Conservation (phyloP, 2,113 vertebrate species). For the Regulus satrapa region DNA sequence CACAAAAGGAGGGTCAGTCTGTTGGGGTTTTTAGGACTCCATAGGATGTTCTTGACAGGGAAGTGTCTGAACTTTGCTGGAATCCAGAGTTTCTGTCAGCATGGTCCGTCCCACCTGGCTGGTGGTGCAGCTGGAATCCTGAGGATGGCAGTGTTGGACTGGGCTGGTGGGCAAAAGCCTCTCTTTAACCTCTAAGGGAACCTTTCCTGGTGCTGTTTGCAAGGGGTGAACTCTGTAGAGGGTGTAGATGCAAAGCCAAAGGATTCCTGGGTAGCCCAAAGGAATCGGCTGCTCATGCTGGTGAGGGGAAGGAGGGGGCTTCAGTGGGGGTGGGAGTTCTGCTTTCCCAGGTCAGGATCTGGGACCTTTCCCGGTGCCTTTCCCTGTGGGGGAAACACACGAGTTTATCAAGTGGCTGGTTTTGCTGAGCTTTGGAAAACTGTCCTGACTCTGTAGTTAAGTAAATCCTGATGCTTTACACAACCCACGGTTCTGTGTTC, state of each 20-base stretch:
- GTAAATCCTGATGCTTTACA: not conserved
- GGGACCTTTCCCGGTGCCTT: not conserved
- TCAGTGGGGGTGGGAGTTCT: not conserved
- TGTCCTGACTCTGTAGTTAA: not conserved
- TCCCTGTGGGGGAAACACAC: not conserved
- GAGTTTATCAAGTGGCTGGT: not conserved
- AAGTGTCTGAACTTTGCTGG: not conserved
- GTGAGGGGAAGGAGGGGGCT: not conserved
- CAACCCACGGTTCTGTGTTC: not conserved
- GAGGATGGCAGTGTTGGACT: conserved; percentile 14
- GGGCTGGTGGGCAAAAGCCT: not conserved
- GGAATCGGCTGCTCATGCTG: not conserved
- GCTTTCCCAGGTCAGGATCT: rapidly evolving
- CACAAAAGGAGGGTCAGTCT: not conserved
- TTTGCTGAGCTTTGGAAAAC: not conserved
- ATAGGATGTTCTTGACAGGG: not conserved
- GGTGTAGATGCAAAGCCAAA: not conserved
- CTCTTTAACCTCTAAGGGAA: not conserved
- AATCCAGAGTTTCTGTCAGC: not conserved
- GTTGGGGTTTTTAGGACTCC: not conserved
- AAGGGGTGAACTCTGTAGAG: not conserved
- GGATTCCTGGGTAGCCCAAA: not conserved
- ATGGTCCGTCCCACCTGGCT: not conserved
- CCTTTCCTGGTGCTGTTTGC: rapidly evolving
- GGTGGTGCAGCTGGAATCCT: not conserved